Evolutionary conservation across 1,140 invertebrate species (phyloP), one percentile per base, ranked within the genome.

Genomic region (Druon quercuslanigerum): DNA sequence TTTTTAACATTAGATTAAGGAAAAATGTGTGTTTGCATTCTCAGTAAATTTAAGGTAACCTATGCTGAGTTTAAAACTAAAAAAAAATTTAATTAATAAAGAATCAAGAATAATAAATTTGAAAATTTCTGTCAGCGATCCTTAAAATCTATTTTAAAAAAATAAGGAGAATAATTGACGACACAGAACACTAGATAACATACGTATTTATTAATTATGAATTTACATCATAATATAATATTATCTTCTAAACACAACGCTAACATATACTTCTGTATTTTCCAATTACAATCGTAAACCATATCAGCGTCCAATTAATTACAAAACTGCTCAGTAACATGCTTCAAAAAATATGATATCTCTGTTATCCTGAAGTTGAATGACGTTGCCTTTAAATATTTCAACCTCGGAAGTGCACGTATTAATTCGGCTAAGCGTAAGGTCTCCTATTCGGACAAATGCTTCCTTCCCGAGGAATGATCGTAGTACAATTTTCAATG

Each of bases 231-330:
- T 88, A 88, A 90, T 90, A 91, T 88, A 91, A 90, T 89, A 91
- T 89, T 90, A 88, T 89, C 73, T 84, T 89, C 87, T 88, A 90
- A 91, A 90, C 88, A 90, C 86, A 90, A 91, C 89, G 85, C 89
- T 89, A 90, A 89, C 81, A 90, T 91, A 90, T 90, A 90, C 80
- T 90, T 89, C 86, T 90, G 85, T 87, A 88, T 84, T 76, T 84
- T 85, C 80, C 83, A 88, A 85, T 88, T 82, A 76, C 83, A 83
- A 82, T 89, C 56, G 79, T 87, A 86, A 85, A 88, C 79, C 71
- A 84, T 82, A 84, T 86, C 80, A 79, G 78, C 81, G 74, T 84
- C 80, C 77, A 83, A 88, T 76, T 87, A 87, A 88, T 88, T 87
- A 88, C 85, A 88, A 84, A 88, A 83, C 76, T 86, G 83, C 82